A percentile compares a stretch with the other conserved stretches of the same genome.
phyloP scores from a whole-genome alignment of 1,140 invertebrate species.

The Stegodyphus dumicola region DNA sequence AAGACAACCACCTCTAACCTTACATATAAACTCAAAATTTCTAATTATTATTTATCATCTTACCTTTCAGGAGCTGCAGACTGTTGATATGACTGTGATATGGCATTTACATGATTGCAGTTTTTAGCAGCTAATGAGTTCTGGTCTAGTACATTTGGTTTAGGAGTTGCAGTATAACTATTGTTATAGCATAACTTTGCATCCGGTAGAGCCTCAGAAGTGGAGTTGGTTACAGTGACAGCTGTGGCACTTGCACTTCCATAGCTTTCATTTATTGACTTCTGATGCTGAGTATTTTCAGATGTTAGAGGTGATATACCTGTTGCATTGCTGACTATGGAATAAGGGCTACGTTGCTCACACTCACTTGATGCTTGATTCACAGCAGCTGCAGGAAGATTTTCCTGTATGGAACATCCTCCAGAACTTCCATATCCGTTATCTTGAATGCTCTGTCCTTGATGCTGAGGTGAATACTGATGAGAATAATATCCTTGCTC shows the following conservation, averaged over 20 bases:
- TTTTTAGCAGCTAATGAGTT: constrained; percentile 1
- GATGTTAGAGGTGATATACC: neutral
- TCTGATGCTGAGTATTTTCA: constrained; percentile 10
- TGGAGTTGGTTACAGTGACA: neutral
- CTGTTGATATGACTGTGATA: constrained; percentile 15
- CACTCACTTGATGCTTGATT: constrained; percentile 8
- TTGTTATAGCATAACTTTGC: constrained; percentile 14
- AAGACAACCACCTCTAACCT: too few species aligned
- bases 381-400: neutral
- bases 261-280: constrained; percentile 25
- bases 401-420: constrained; percentile 33
- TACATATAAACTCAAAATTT: too few species aligned
- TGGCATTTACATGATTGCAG: neutral
- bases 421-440: constrained; percentile 12
- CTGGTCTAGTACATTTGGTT: constrained; percentile 6
- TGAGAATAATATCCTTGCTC: constrained; percentile 52
- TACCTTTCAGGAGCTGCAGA: neutral
- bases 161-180: constrained; percentile 3
- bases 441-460: constrained; percentile 32
- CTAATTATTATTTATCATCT: neutral
- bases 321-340: constrained; percentile 8
- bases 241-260: constrained; percentile 1
- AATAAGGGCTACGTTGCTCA: constrained; percentile 21
- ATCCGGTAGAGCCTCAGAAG: constrained; percentile 6
- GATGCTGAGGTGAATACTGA: constrained; percentile 33